These are phyloP conservation scores for Camelus bactrianus DNA, from an alignment of 2,113 vertebrate species.

Conservation along the genomic window DNA sequence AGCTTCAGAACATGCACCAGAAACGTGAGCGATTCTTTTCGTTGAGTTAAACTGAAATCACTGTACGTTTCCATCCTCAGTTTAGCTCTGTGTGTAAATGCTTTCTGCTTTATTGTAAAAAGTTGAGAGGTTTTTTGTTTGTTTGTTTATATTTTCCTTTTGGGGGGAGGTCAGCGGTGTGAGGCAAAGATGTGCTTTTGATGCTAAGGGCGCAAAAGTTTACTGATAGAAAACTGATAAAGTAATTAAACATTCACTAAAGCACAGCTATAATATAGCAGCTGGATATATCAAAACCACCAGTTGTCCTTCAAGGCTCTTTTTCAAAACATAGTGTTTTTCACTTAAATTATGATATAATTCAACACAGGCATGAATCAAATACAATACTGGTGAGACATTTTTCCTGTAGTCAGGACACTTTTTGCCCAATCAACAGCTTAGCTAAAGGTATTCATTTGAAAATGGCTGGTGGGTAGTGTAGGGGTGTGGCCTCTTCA, in stretches of 20 bases:
- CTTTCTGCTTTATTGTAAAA: background rate
- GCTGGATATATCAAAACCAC: background rate
- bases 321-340: background rate
- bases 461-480: background rate
- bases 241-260: background rate
- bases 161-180: background rate
- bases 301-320: background rate
- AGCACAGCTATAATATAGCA: background rate
- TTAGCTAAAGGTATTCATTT: background rate
- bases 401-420: background rate
- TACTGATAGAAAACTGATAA: background rate
- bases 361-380: background rate
- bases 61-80: background rate
- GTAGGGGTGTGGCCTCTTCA: background rate
- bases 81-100: background rate
- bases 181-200: background rate
- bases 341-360: constrained; percentile 20
- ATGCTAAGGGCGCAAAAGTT: background rate
- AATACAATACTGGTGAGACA: background rate
- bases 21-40: background rate
- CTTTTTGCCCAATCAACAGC: background rate
- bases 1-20: background rate
- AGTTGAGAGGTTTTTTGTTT: background rate
- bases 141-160: background rate
- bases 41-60: constrained; percentile 16